Evolutionary conservation across 2,888 invertebrate species (phyloP).

Genomic region (Ophion costatus): DNA sequence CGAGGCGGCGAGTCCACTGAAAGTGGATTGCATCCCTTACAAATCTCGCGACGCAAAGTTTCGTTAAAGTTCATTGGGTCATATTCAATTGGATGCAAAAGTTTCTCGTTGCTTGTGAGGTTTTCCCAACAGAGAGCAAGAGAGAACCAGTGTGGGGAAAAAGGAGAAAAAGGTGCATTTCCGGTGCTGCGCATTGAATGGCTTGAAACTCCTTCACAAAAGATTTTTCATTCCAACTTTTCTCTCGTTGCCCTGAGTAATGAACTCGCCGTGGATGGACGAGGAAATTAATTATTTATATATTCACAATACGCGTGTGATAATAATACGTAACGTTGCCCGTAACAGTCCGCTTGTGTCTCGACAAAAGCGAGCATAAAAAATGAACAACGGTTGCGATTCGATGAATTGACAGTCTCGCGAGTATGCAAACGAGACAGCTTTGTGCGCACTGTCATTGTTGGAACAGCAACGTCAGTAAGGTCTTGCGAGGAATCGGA

Average conservation of each 20-base stretch:
- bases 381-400: background rate
- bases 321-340: background rate
- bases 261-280: too few relatives aligned
- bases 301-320: background rate
- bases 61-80: constrained; percentile 59
- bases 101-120: constrained; percentile 36
- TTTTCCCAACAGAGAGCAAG: constrained; percentile 10
- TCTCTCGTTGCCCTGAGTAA: too few relatives aligned
- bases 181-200: background rate
- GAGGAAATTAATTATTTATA: background rate
- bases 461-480: constrained; percentile 26
- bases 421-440: constrained; percentile 15
- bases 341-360: background rate
- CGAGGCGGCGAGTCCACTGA: background rate
- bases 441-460: constrained; percentile 13
- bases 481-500: constrained; percentile 42
- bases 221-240: constrained; percentile 1
- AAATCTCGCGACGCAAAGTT: constrained; percentile 31
- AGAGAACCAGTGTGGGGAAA: background rate
- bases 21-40: background rate
- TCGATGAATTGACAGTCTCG: constrained; percentile 19
- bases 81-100: constrained; percentile 59
- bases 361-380: background rate
- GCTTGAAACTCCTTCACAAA: background rate
- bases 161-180: background rate